Evolutionary conservation across 2,797 vertebrate genomes (phyloP).

Genomic region (Rhadinocentrus ornatus): DNA sequence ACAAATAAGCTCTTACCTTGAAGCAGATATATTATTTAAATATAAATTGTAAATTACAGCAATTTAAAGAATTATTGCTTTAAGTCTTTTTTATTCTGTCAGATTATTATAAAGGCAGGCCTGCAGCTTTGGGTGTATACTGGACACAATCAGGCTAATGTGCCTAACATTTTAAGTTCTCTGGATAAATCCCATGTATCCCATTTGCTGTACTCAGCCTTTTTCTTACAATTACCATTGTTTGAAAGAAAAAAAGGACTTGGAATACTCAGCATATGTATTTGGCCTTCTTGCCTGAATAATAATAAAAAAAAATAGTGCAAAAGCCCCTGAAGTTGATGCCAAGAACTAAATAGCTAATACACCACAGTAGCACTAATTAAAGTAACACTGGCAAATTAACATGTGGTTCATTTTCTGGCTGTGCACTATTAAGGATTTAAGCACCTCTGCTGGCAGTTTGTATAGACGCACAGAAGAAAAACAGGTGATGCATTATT

Average conservation of each 20-base stretch:
- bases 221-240: slow-evolving; percentile 6
- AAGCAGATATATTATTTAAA: slow-evolving; percentile 14
- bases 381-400: neutral
- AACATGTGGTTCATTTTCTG: slow-evolving; percentile 5
- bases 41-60: neutral
- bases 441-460: neutral
- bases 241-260: slow-evolving; percentile 18
- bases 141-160: neutral
- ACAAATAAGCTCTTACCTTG: slow-evolving; percentile 34
- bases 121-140: neutral
- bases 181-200: neutral
- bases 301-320: neutral
- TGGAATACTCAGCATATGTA: neutral
- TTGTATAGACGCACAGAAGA: slow-evolving; percentile 21
- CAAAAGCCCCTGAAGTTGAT: slow-evolving; percentile 7
- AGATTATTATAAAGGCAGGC: neutral
- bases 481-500: neutral
- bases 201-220: neutral
- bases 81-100: neutral
- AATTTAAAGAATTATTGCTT: neutral
- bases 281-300: slow-evolving; percentile 9
- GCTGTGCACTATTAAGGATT: neutral
- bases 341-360: slow-evolving; percentile 4
- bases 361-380: slow-evolving; percentile 1
- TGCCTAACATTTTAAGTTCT: slow-evolving; percentile 4